Conservation (phyloP, 1,140 invertebrate genomes). For the Leptinotarsa defecta region DNA sequence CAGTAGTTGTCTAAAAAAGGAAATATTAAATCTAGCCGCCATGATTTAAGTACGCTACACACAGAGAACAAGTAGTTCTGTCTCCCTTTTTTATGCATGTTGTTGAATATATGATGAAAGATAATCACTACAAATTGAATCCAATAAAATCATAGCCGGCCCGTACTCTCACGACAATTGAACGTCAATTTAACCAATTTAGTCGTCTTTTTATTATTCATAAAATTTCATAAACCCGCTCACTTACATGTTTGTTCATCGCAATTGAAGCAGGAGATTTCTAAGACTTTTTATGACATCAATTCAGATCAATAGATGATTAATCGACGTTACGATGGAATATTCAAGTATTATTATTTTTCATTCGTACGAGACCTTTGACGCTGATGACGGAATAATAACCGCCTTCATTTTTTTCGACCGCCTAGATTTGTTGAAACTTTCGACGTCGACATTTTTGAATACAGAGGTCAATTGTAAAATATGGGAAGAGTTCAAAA, state of each 20-base stretch:
- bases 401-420: not conserved
- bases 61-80: constrained; percentile 30
- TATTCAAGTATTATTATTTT: constrained; percentile 6
- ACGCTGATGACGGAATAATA: not conserved
- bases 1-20: constrained; percentile 45
- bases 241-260: constrained; percentile 29
- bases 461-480: too few relatives aligned
- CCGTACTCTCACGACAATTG: constrained; percentile 50
- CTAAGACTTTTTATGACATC: not conserved
- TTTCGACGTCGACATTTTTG: too few relatives aligned
- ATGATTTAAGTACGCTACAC: constrained; percentile 28
- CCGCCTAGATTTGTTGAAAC: not conserved
- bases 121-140: constrained; percentile 51
- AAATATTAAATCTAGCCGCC: constrained; percentile 47
- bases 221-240: constrained; percentile 51
- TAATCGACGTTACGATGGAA: not conserved
- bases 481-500: too few relatives aligned
- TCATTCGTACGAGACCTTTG: not conserved
- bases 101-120: constrained; percentile 37
- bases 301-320: constrained; percentile 9
- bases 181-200: constrained; percentile 51
- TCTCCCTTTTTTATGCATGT: constrained; percentile 38
- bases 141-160: constrained; percentile 49
- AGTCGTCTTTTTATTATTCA: constrained; percentile 52
- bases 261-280: constrained; percentile 15